Base-by-base conservation (phyloP, 2,888 invertebrate genomes). In the Tineola bisselliella region DNA sequence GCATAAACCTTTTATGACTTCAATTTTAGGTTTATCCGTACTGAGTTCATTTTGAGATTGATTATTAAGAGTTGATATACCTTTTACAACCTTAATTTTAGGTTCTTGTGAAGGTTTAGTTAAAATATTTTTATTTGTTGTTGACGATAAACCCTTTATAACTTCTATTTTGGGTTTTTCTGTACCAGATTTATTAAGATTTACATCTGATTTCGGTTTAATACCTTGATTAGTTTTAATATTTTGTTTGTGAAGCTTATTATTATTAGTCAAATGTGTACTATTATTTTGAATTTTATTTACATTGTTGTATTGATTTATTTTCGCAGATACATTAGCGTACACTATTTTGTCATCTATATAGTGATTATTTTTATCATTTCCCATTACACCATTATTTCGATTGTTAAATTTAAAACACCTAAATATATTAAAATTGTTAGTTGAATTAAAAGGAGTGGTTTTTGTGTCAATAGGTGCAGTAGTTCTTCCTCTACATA, bases 111-210 rank as follows among this genome's bases (percentile, higher is more conserved):
- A 13, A 44, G 44, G 4, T 5, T 25, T 25, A 25, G 25, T 25
- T 25, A 6, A 25, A 25, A 4, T 52, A 70, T 76, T 75, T 63
- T 87, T 82, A 71, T 92, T 92, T 44, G 92, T 92, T 3, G 92
- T 92, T 0, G 89, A 92, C 3, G 90, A 84, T 62, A 92, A 78
- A 63, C 88, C 89, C 60, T 88, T 89, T 63, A 88, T 84, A 65
- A 92, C 91, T 61, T 89, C 88, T 12, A 89, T 68, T 65, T 72
- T 73, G 68, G 76, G 70, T 68, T 75, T 74, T 62, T 33, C 33
- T 12, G 10, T 38, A 38, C 10, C 38, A n/a, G 25, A 6, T 25
- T 25, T 25, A 25, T 25, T 25, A 6, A 25, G 25, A 6, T 25
- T 25, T 25, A 25, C 6, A 4, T 25, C 25, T 25, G 6, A 25